A percentile compares a stretch with the other conserved stretches of the same genome.
phyloP scores from a whole-genome alignment of 2,888 invertebrate species.

The Buathra laborator region DNA sequence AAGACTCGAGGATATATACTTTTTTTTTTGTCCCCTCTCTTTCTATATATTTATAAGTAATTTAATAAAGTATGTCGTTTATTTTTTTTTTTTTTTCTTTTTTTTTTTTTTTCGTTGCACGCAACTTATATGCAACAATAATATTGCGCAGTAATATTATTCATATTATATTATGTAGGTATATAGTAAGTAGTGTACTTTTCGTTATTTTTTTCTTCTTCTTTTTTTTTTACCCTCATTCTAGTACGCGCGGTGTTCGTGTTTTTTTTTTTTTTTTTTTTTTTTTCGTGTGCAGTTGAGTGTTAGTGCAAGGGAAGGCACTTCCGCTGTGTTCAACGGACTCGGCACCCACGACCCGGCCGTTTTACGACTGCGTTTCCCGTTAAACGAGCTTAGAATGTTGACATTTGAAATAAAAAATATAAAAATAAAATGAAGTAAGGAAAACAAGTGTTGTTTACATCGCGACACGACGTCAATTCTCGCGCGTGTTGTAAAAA shows the following conservation, averaged over 20 bases:
- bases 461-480: neutral
- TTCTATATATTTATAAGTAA: constrained; percentile 62
- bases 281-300: constrained; percentile 75
- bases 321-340: constrained; percentile 81
- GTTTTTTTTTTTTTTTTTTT: constrained; percentile 50
- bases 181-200: constrained; percentile 74
- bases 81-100: constrained; percentile 54
- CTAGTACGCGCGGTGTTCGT: constrained; percentile 69
- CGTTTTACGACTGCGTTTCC: constrained; percentile 28
- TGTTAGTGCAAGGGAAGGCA: constrained; percentile 85
- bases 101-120: constrained; percentile 81
- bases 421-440: constrained; percentile 8
- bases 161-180: constrained; percentile 74
- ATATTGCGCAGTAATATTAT: constrained; percentile 76
- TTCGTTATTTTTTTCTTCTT: constrained; percentile 64
- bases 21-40: constrained; percentile 42
- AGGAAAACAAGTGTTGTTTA: neutral
- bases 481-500: neutral
- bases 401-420: constrained; percentile 61
- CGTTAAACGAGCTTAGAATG: constrained; percentile 59
- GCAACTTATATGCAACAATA: constrained; percentile 81
- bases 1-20: constrained; percentile 69
- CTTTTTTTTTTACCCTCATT: constrained; percentile 56
- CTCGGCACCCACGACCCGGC: constrained; percentile 73
- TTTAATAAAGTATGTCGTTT: constrained; percentile 75